Conservation (phyloP, 2,888 invertebrate genomes). For the Nemoura dubitans region DNA sequence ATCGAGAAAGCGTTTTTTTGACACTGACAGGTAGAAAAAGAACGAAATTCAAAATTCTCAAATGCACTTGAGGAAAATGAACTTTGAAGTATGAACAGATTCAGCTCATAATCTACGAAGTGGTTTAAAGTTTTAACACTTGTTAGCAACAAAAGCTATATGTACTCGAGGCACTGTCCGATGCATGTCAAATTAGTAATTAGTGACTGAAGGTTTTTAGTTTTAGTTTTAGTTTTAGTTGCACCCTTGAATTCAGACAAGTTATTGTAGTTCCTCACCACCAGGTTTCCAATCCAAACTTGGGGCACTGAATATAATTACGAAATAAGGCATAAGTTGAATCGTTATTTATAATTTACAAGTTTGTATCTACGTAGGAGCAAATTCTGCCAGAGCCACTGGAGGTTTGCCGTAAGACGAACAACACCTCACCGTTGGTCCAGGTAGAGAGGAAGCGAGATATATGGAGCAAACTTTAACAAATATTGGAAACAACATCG, state of each 20-base stretch:
- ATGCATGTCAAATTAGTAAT: too few species aligned
- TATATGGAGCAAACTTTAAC: neutral
- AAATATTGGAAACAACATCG: neutral
- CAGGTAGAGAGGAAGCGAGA: neutral
- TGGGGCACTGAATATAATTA: neutral
- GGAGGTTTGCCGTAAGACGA: neutral
- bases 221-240: too few species aligned
- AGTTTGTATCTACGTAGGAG: neutral
- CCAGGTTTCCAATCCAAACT: too few species aligned
- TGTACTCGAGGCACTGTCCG: too few species aligned
- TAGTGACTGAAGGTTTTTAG: too few species aligned
- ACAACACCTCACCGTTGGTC: neutral
- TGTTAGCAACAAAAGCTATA: too few species aligned
- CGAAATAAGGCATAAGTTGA: neutral
- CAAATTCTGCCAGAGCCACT: neutral
- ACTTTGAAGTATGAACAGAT: too few species aligned
- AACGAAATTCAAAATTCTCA: neutral
- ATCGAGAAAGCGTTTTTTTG: neutral
- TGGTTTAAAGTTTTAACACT: too few species aligned
- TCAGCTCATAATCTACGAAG: too few species aligned
- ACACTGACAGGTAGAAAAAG: neutral
- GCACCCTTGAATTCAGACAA: neutral
- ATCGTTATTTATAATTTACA: slow-evolving; percentile 31
- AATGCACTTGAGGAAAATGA: too few species aligned
- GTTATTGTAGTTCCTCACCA: too few species aligned